Percentiles rank a stretch among this genome's conserved stretches.
These are phyloP conservation scores for Balearica regulorum DNA, from an alignment of 2,797 vertebrate genomes.

Conservation along the genomic window DNA sequence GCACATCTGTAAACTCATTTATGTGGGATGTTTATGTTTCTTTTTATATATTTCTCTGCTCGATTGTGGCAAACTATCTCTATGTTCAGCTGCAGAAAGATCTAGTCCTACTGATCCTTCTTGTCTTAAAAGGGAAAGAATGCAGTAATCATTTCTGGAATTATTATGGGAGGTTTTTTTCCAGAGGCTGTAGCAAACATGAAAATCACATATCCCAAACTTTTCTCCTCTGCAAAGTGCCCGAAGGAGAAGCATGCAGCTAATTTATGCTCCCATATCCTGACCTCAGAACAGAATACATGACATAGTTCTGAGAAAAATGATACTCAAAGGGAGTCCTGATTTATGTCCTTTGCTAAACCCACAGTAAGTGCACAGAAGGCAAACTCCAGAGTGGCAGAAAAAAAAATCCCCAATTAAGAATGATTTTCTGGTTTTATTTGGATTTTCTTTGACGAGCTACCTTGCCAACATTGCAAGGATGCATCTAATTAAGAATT, in stretches of 20 bases:
- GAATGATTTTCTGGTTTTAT: not conserved
- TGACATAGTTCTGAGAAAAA: not conserved
- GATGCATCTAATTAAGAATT: not conserved
- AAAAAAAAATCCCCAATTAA: not conserved
- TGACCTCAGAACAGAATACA: not conserved
- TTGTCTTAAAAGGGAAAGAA: not conserved
- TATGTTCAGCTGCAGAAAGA: not conserved
- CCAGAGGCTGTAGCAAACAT: not conserved
- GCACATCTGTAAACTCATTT: not conserved
- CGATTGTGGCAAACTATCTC: not conserved
- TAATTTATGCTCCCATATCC: not conserved
- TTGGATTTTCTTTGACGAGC: not conserved
- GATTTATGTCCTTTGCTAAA: not conserved
- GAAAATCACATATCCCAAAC: not conserved
- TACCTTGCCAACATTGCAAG: not conserved
- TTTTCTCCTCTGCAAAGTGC: not conserved
- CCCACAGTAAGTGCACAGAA: not conserved
- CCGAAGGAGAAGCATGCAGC: not conserved
- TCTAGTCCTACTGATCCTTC: not conserved
- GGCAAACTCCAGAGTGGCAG: not conserved
- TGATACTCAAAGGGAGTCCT: not conserved
- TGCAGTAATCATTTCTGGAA: not conserved
- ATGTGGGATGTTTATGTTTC: not conserved
- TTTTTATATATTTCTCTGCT: not conserved
- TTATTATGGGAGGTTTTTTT: not conserved